A percentile compares a stretch with the other conserved stretches of the same genome.
phyloP scores from a whole-genome alignment of 2,888 invertebrate species.

The Eudemis profundana region DNA sequence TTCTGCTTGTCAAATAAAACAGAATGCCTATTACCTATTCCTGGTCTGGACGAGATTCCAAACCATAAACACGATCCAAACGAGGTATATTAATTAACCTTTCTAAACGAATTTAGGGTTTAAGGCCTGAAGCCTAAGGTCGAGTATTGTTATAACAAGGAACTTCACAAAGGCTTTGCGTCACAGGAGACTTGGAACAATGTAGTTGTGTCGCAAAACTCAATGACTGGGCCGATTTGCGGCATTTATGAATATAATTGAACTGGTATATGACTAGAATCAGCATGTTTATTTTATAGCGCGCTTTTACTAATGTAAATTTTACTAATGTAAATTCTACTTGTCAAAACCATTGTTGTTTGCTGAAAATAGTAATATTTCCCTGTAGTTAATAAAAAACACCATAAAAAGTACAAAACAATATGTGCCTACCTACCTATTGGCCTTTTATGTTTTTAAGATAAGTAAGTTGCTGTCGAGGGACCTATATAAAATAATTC shows the following conservation, averaged over 20 bases:
- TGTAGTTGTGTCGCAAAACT: conserved; percentile 31
- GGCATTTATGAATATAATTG: conserved; percentile 32
- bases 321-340: conserved; percentile 3
- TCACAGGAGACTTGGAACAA: conserved; percentile 8
- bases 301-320: conserved; percentile 4
- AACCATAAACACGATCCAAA: neutral
- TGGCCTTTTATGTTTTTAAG: no score
- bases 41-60: conserved; percentile 11
- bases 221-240: conserved; percentile 21
- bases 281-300: conserved; percentile 12
- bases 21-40: conserved; percentile 15
- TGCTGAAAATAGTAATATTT: no score
- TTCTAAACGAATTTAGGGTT: neutral
- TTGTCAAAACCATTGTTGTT: no score
- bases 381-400: no score
- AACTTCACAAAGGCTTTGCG: conserved; percentile 3
- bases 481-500: no score
- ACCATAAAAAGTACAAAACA: no score
- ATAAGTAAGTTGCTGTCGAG: no score
- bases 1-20: conserved; percentile 31
- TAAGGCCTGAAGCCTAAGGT: neutral
- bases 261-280: conserved; percentile 34
- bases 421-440: no score
- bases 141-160: neutral
- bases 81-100: neutral